These are phyloP conservation scores for Sparus aurata DNA, from an alignment of 2,797 vertebrate species.

Conservation along the genomic window DNA sequence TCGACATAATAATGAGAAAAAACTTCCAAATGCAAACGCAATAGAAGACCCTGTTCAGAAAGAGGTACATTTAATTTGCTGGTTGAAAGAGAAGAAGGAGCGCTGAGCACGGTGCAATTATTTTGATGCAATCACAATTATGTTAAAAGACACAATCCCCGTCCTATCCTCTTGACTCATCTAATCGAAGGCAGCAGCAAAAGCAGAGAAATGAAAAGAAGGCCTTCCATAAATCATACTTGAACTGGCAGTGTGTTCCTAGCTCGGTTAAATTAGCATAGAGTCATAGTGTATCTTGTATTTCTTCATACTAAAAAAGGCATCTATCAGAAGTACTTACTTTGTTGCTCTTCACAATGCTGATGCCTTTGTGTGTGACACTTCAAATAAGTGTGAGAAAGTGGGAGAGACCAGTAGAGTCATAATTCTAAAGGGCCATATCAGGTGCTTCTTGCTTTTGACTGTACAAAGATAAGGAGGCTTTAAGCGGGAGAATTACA, in stretches of 20 bases:
- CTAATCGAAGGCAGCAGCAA: slow-evolving; percentile 57
- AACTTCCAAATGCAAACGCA: slow-evolving; percentile 31
- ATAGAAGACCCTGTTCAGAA: slow-evolving; percentile 29
- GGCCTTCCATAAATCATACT: slow-evolving; percentile 48
- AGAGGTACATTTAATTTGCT: slow-evolving; percentile 66
- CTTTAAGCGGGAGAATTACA: slow-evolving; percentile 36
- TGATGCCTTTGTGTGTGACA: slow-evolving; percentile 45
- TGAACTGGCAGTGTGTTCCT: slow-evolving; percentile 41
- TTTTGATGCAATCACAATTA: slow-evolving; percentile 75
- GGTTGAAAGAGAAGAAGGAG: slow-evolving; percentile 55
- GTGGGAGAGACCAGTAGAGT: slow-evolving; percentile 41
- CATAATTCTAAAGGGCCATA: slow-evolving; percentile 44
- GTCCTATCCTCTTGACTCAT: slow-evolving; percentile 50
- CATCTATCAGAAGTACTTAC: slow-evolving; percentile 51
- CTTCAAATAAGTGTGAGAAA: slow-evolving; percentile 52
- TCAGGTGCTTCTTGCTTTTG: slow-evolving; percentile 45
- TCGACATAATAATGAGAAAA: slow-evolving; percentile 59
- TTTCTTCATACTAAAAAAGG: slow-evolving; percentile 45
- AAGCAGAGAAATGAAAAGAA: slow-evolving; percentile 38
- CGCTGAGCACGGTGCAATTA: slow-evolving; percentile 58
- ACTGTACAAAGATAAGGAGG: slow-evolving; percentile 55
- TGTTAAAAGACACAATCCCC: slow-evolving; percentile 59
- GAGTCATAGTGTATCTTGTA: slow-evolving; percentile 29
- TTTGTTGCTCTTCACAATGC: slow-evolving; percentile 44
- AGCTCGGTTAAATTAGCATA: slow-evolving; percentile 46